Base-by-base conservation (phyloP, 35 echinoderm and acorn worm genomes). In the Patiria miniata region DNA sequence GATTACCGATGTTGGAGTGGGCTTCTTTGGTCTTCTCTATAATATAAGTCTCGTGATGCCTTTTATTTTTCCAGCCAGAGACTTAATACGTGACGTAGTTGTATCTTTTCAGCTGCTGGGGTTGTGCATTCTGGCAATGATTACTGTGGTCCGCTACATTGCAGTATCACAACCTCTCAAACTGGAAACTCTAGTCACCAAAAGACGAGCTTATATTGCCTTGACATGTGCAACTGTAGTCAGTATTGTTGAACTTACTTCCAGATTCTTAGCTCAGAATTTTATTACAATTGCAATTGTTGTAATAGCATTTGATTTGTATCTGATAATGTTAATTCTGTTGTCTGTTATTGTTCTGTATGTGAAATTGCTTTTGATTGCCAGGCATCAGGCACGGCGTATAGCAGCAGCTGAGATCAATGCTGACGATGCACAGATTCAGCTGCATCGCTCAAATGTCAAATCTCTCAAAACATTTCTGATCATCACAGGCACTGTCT, bases 351-450 rank as follows among this genome's bases (percentile, higher is more conserved):
- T 73, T 32, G 29, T 15, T 30, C 34, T 73, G 65, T 73, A 73
- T 73, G 29, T 73, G 1, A 73, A 73, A 73, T 7, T 73, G 19
- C 65, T 73, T 1, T 10, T 73, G 65, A 73, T 34, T 0, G 65
- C 65, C 14, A 26, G 65, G 14, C 29, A 12, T 73, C 65, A 73
- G 65, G 65, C 65, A 32, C 65, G 65, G 65, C 65, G 65, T 30
- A 73, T 73, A 73, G 65, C 65, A 32, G 65, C 65, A 15, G 65
- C 65, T 73, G 65, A 73, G 65, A 23, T 73, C 26, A 73, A 73
- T 30, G 65, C 65, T 1, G 65, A 9, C 3, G 65, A 73, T 34
- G 65, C 15, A 22, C 26, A 73, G 26, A 23, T 14, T 30, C 65
- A 73, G 65, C 65, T 73, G 23, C 19, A 34, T 30, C 65, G 65